Evolutionary conservation across 2,797 vertebrate species (phyloP).

Genomic region (Amblyopsis hoosieri): DNA sequence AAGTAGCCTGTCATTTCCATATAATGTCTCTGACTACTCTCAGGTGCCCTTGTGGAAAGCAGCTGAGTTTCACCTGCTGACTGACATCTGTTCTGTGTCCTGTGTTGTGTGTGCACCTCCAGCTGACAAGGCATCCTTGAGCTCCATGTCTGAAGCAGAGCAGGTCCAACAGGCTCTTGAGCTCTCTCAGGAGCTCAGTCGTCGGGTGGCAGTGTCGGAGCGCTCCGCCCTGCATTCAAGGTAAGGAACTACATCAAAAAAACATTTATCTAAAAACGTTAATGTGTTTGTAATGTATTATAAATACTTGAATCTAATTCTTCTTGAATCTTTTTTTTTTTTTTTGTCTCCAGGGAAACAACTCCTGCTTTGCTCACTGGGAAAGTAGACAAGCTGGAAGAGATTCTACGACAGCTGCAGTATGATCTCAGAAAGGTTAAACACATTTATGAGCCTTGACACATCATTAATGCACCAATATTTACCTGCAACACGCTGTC

Average conservation of each 20-base stretch:
- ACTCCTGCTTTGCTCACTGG: conserved; percentile 80
- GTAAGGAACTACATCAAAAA: conserved; percentile 56
- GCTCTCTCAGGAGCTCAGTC: conserved; percentile 66
- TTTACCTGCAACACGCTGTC: neutral
- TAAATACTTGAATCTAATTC: neutral
- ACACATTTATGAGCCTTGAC: too few relatives aligned
- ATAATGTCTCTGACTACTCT: too few relatives aligned
- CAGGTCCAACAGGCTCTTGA: conserved; percentile 68
- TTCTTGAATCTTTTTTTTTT: neutral
- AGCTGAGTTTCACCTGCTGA: too few relatives aligned
- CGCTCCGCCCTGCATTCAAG: conserved; percentile 74
- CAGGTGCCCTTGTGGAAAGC: too few relatives aligned
- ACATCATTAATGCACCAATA: too few relatives aligned
- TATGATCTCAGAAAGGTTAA: conserved; percentile 84
- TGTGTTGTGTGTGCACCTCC: conserved; percentile 5
- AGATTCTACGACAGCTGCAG: conserved; percentile 84
- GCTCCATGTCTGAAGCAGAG: conserved; percentile 79
- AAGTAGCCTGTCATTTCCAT: too few relatives aligned
- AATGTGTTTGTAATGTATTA: neutral
- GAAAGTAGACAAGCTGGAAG: conserved; percentile 86
- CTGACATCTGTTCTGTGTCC: neutral
- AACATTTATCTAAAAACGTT: neutral
- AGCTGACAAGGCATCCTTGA: conserved; percentile 81
- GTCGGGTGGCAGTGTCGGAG: conserved; percentile 70
- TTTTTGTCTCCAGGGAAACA: conserved; percentile 61